Percentiles rank a stretch among this genome's conserved stretches.
Conservation (phyloP, 2,797 vertebrate species). For the Platalea minor region DNA sequence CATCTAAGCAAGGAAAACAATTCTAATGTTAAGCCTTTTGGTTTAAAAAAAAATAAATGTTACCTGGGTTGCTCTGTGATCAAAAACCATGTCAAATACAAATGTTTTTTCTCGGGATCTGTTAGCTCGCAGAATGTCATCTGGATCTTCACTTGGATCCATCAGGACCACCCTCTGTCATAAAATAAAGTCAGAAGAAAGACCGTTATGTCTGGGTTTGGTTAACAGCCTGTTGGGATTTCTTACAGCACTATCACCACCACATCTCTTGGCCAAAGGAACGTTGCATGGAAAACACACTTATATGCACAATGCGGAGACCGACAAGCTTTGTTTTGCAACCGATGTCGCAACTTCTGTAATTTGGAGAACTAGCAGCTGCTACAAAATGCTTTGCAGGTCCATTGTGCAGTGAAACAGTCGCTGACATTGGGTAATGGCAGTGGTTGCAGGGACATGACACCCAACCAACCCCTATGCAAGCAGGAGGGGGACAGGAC, state of each 20-base stretch:
- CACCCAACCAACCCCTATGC: background rate
- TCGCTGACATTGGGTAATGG: background rate
- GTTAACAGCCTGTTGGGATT: background rate
- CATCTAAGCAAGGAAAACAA: background rate
- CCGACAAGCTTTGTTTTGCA: background rate
- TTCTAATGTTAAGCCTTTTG: background rate
- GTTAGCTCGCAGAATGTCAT: slow-evolving; percentile 47
- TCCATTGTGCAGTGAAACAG: background rate
- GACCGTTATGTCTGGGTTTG: background rate
- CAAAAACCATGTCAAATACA: slow-evolving; percentile 65
- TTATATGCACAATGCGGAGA: rapidly evolving
- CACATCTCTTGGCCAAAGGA: background rate
- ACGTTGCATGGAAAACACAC: background rate
- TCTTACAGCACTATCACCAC: background rate
- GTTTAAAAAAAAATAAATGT: background rate
- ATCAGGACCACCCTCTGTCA: slow-evolving; percentile 60
- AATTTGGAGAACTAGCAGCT: background rate
- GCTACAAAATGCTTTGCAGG: background rate
- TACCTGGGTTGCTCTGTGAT: slow-evolving; percentile 66
- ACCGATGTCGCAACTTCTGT: background rate
- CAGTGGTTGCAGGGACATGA: rapidly evolving
- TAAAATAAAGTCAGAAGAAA: background rate
- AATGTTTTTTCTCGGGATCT: slow-evolving; percentile 65
- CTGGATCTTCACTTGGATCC: slow-evolving; percentile 53
- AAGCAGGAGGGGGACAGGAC: background rate